Evolutionary conservation across 2,888 invertebrate genomes (phyloP).

Genomic region (Neelides folsomi): DNA sequence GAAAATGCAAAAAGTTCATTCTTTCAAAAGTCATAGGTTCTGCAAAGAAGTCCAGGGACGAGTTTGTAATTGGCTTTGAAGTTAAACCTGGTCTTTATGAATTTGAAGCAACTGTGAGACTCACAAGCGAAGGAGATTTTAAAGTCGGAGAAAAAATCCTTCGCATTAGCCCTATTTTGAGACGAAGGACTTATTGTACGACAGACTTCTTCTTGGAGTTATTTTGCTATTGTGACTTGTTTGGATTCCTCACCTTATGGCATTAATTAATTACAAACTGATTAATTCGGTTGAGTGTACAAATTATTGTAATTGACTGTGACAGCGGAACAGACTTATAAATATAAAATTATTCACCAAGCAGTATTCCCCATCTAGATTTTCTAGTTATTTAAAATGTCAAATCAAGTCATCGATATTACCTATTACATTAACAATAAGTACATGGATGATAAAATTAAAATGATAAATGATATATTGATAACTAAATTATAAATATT

Average conservation of each 20-base stretch:
- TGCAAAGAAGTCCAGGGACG: conserved; percentile 1
- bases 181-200: conserved; percentile 1
- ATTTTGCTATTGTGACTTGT: conserved; percentile 10
- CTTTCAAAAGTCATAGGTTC: conserved; percentile 5
- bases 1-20: conserved; percentile 4
- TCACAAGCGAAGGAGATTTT: neutral
- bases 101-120: conserved; percentile 5
- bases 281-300: too few species aligned
- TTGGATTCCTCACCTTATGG: conserved; percentile 3
- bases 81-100: conserved; percentile 9
- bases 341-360: too few species aligned
- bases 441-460: too few species aligned
- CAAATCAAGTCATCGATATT: too few species aligned
- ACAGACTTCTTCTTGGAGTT: conserved; percentile 8
- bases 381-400: too few species aligned
- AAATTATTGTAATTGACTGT: too few species aligned
- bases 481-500: too few species aligned
- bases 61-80: conserved; percentile 10
- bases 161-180: neutral
- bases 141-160: neutral
- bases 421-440: too few species aligned
- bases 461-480: too few species aligned
- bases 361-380: too few species aligned
- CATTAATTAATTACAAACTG: too few species aligned
- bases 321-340: too few species aligned